phyloP scores from a whole-genome alignment of 2,113 vertebrate species.

The Cyphomyrus plagiostoma region DNA sequence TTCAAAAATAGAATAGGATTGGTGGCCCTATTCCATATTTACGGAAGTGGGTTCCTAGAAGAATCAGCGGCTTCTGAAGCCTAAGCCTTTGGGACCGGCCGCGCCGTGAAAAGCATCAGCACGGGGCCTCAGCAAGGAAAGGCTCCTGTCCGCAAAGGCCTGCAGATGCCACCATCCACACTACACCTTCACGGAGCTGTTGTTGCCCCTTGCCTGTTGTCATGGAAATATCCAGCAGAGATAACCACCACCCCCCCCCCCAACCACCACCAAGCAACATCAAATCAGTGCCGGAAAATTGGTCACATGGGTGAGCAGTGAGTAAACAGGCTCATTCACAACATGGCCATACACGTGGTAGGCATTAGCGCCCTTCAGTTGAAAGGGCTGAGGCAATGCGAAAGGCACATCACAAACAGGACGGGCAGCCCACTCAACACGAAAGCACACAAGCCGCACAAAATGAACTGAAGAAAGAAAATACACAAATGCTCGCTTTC shows the following conservation, averaged over 20 bases:
- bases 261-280: background rate
- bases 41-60: conserved; percentile 23
- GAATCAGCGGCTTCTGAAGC: conserved; percentile 20
- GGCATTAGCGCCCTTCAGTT: conserved; percentile 7
- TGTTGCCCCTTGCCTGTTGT: background rate
- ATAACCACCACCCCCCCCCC: background rate
- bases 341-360: conserved; percentile 45
- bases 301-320: conserved; percentile 59
- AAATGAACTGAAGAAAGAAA: background rate
- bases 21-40: conserved; percentile 26
- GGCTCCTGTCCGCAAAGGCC: conserved; percentile 39
- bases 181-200: background rate
- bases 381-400: background rate
- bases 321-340: conserved; percentile 71
- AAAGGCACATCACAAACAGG: background rate
- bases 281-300: conserved; percentile 54
- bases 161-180: conserved; percentile 36
- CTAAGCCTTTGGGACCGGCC: conserved; percentile 31
- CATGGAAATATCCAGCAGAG: conserved; percentile 54
- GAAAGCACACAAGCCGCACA: background rate
- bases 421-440: background rate
- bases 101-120: background rate
- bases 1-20: conserved; percentile 33
- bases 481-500: background rate
- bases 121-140: background rate